A percentile compares a stretch with the other conserved stretches of the same genome.
Evolutionary conservation across 2,113 vertebrate species (phyloP).

Genomic region (Telmatochromis sp.): DNA sequence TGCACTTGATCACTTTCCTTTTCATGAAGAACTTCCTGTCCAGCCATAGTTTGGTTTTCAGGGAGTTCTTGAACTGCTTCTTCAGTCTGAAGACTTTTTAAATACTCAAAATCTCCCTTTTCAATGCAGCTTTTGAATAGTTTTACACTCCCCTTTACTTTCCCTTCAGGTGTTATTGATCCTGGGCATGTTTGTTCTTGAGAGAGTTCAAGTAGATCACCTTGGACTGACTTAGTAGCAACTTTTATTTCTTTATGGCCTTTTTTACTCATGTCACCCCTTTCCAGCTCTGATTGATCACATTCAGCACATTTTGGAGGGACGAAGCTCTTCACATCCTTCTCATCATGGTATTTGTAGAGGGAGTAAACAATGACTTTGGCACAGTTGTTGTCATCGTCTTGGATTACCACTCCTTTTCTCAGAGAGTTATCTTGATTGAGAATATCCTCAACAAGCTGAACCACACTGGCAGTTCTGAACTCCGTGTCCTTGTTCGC

Average conservation of each 20-base stretch:
- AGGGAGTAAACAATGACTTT: slow-evolving; percentile 83
- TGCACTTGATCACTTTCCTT: slow-evolving; percentile 35
- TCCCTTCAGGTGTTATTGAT: slow-evolving; percentile 61
- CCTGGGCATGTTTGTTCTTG: slow-evolving; percentile 48
- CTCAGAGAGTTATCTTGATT: slow-evolving; percentile 74
- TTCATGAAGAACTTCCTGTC: slow-evolving; percentile 14
- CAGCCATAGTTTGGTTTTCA: neutral
- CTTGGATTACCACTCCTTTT: slow-evolving; percentile 87
- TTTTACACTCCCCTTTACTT: slow-evolving; percentile 80
- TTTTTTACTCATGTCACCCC: neutral
- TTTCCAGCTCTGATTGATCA: neutral
- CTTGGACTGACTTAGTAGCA: slow-evolving; percentile 65
- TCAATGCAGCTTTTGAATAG: slow-evolving; percentile 86
- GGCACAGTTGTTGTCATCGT: slow-evolving; percentile 61
- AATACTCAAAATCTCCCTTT: slow-evolving; percentile 80
- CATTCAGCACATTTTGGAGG: neutral
- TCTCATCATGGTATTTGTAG: slow-evolving; percentile 56
- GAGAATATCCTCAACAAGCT: slow-evolving; percentile 81
- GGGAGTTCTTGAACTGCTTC: slow-evolving; percentile 51
- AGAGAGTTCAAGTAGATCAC: slow-evolving; percentile 60
- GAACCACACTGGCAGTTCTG: slow-evolving; percentile 74
- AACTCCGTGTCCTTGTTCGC: slow-evolving; percentile 63
- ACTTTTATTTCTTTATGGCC: neutral
- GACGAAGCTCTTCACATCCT: slow-evolving; percentile 67
- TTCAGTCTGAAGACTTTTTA: slow-evolving; percentile 79